phyloP scores from a whole-genome alignment of 2,797 vertebrate species.

The Rallus crepitans region DNA sequence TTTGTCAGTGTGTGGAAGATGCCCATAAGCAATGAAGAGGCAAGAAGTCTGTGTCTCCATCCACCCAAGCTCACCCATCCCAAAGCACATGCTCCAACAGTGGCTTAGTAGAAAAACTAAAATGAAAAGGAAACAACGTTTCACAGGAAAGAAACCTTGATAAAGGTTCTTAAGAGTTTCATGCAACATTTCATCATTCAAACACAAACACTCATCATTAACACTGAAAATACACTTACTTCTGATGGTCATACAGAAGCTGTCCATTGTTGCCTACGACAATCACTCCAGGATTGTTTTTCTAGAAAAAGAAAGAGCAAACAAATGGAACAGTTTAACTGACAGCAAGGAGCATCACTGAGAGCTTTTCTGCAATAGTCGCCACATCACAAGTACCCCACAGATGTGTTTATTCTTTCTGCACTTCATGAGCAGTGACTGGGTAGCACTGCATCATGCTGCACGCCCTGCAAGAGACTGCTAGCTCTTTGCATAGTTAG shows the following conservation, averaged over 20 bases:
- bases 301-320: conserved; percentile 80
- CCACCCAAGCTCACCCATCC: background rate
- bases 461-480: background rate
- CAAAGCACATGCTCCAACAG: background rate
- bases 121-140: background rate
- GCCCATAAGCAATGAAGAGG: background rate
- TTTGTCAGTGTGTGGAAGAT: background rate
- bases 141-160: background rate
- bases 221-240: conserved; percentile 64
- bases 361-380: background rate
- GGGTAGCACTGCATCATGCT: background rate
- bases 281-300: conserved; percentile 96
- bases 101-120: background rate
- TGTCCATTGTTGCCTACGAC: conserved; percentile 95
- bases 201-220: background rate
- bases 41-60: background rate
- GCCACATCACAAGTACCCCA: background rate
- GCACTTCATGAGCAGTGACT: background rate
- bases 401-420: background rate
- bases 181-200: background rate
- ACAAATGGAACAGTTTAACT: background rate
- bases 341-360: background rate
- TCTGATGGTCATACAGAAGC: conserved; percentile 94
- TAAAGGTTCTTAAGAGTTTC: background rate
- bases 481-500: background rate